phyloP scores from a whole-genome alignment of 1,140 invertebrate species.

The Mya arenaria region DNA sequence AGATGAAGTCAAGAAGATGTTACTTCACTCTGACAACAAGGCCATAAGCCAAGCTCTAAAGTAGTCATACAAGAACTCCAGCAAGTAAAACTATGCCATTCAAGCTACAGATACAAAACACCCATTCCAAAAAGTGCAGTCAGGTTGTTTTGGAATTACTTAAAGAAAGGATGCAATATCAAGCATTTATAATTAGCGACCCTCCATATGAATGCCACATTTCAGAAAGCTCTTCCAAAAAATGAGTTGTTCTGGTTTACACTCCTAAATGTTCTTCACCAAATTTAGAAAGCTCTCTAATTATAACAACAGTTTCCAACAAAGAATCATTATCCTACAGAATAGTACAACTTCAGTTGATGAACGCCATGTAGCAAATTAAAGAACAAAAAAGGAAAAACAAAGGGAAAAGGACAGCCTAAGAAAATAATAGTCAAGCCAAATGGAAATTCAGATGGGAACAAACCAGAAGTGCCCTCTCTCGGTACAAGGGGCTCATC shows the following conservation, averaged over 20 bases:
- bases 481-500: not conserved
- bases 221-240: not conserved
- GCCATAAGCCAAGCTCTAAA: slow-evolving; percentile 23
- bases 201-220: not conserved
- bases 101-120: not conserved
- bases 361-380: not conserved
- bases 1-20: slow-evolving; percentile 27
- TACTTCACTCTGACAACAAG: slow-evolving; percentile 15
- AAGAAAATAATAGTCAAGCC: slow-evolving; percentile 44
- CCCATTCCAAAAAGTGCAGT: not conserved
- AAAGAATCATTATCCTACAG: not conserved
- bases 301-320: not conserved
- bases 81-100: not conserved
- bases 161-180: slow-evolving; percentile 12
- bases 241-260: not conserved
- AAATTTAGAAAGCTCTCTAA: slow-evolving; percentile 1
- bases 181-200: no score
- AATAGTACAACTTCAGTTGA: not conserved
- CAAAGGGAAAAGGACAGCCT: slow-evolving; percentile 16
- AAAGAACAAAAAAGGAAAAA: not conserved
- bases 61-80: not conserved
- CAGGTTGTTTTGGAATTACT: not conserved
- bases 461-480: not conserved
- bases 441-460: not conserved
- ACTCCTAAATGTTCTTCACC: not conserved